Conservation (phyloP, 2,113 vertebrate species). For the Dasyurus viverrinus region DNA sequence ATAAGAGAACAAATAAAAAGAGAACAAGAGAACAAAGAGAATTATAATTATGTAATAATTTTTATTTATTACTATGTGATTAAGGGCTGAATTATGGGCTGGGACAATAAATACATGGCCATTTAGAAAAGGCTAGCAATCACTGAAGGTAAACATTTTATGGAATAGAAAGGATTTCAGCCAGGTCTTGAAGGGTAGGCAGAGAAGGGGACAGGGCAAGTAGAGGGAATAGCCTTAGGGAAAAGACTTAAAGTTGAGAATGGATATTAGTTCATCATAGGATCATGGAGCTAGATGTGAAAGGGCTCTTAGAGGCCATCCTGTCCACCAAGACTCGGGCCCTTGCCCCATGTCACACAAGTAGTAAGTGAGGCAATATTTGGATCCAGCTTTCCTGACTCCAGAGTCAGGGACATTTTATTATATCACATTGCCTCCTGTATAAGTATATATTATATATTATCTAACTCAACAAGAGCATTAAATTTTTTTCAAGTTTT, state of each 20-base stretch:
- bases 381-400: background rate
- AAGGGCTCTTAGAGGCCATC: background rate
- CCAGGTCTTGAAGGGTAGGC: background rate
- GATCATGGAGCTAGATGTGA: background rate
- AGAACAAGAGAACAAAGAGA: too few relatives aligned
- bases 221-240: background rate
- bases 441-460: background rate
- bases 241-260: background rate
- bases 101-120: background rate
- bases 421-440: background rate
- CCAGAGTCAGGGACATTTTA: background rate
- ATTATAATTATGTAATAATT: background rate
- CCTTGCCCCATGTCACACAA: background rate
- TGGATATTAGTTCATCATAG: background rate
- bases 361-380: conserved; percentile 43
- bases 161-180: background rate
- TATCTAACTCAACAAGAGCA: background rate
- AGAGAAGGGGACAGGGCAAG: background rate
- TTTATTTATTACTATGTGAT: background rate
- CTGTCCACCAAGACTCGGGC: conserved; percentile 29
- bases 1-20: too few relatives aligned
- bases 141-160: background rate
- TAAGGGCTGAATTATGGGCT: background rate
- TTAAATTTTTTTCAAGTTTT: background rate
- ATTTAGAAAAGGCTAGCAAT: background rate